These are phyloP conservation scores for Pristionchus arcanus DNA, from an alignment of 2,888 invertebrate species.

Conservation along the genomic window DNA sequence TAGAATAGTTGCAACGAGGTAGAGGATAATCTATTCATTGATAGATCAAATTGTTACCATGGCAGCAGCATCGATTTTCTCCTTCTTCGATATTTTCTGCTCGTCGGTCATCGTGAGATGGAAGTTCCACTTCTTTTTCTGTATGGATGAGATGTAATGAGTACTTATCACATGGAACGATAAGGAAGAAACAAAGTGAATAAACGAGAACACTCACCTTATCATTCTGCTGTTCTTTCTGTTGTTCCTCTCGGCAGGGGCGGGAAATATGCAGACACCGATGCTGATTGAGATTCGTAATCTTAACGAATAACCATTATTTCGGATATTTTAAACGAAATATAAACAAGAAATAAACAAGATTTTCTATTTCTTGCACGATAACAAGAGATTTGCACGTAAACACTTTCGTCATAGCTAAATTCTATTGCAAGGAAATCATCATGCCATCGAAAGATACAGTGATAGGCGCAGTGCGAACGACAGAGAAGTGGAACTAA, in stretches of 20 bases:
- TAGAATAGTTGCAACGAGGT: neutral
- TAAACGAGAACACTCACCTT: slow-evolving; percentile 13
- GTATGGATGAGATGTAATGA: neutral
- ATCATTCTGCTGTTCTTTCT: slow-evolving; percentile 40
- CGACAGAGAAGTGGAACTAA: neutral
- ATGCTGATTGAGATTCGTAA: slow-evolving; percentile 4
- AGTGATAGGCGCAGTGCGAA: neutral
- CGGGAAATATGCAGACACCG: slow-evolving; percentile 40
- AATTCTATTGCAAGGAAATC: neutral
- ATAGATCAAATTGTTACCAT: slow-evolving; percentile 24
- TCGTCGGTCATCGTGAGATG: slow-evolving; percentile 73
- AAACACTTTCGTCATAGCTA: neutral
- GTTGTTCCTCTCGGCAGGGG: slow-evolving; percentile 34
- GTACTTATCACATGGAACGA: neutral
- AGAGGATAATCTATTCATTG: neutral
- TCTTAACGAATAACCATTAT: neutral
- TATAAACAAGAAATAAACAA: neutral
- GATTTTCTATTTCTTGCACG: neutral
- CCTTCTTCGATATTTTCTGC: slow-evolving; percentile 68
- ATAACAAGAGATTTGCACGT: neutral
- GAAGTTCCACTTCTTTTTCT: slow-evolving; percentile 60
- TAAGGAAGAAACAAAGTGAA: slow-evolving; percentile 14
- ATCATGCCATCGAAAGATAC: neutral
- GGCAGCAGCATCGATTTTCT: slow-evolving; percentile 67
- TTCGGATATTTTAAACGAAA: neutral